A percentile compares a stretch with the other conserved stretches of the same genome.
phyloP scores from a whole-genome alignment of 2,888 invertebrate genomes.

The Xanthostigma xanthostigma region DNA sequence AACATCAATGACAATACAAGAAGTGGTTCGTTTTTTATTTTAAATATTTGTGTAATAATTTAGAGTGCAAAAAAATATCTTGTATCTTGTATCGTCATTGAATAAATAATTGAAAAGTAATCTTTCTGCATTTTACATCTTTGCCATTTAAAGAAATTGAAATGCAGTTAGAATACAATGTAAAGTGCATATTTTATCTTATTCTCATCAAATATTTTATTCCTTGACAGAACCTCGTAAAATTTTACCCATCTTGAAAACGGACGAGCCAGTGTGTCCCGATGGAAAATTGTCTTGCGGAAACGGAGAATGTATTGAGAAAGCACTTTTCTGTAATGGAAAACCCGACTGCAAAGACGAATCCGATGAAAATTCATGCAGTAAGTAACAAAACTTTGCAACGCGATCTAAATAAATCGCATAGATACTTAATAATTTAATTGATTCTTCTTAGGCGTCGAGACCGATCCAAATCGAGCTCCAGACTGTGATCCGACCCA shows the following conservation, averaged over 20 bases:
- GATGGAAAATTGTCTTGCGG: slow-evolving; percentile 85
- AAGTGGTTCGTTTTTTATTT: too few relatives aligned
- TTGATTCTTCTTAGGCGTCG: slow-evolving; percentile 49
- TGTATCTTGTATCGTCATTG: too few relatives aligned
- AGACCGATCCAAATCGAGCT: slow-evolving; percentile 79
- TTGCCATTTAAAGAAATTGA: not conserved
- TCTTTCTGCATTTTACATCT: too few relatives aligned
- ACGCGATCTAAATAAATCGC: slow-evolving; percentile 2
- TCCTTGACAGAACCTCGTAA: slow-evolving; percentile 62
- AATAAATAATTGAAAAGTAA: too few relatives aligned
- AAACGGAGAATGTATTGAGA: slow-evolving; percentile 82
- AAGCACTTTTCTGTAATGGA: slow-evolving; percentile 84
- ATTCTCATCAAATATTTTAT: too few relatives aligned
- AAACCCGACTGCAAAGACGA: slow-evolving; percentile 87
- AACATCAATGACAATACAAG: too few relatives aligned
- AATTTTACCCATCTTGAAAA: slow-evolving; percentile 75
- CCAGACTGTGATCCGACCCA: slow-evolving; percentile 83
- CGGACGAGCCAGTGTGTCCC: slow-evolving; percentile 84
- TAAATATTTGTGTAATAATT: too few relatives aligned
- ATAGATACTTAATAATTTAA: not conserved
- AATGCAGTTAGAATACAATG: not conserved
- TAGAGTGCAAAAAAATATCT: too few relatives aligned
- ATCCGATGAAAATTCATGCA: slow-evolving; percentile 89
- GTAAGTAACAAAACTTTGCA: slow-evolving; percentile 43
- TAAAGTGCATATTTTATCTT: not conserved